These are phyloP conservation scores for Cotesia congregata DNA, from an alignment of 2,888 invertebrate genomes.

Conservation along the genomic window DNA sequence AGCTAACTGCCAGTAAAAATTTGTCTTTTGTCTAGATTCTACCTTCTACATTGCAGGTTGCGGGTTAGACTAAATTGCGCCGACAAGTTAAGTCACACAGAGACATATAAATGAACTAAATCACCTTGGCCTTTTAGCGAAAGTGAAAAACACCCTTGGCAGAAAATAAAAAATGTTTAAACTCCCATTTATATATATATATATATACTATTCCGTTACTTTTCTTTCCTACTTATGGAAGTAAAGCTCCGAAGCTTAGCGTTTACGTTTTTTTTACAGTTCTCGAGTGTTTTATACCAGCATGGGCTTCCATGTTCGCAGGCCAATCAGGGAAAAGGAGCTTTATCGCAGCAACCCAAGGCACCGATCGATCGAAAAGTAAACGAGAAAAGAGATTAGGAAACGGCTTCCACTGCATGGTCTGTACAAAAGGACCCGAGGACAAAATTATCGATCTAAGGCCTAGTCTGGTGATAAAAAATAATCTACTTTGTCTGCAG, in stretches of 20 bases:
- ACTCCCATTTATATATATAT: background rate
- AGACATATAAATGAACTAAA: conserved; percentile 12
- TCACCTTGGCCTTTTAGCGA: conserved; percentile 16
- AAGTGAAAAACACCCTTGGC: conserved; percentile 19
- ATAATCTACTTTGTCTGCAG: too few relatives aligned
- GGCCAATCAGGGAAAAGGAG: conserved; percentile 21
- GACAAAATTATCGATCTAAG: background rate
- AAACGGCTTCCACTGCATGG: conserved; percentile 29
- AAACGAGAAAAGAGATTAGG: conserved; percentile 24
- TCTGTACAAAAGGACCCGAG: background rate
- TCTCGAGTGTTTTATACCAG: conserved; percentile 17
- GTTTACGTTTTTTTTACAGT: background rate
- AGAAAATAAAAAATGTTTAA: background rate
- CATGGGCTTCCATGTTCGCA: background rate
- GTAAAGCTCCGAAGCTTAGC: conserved; percentile 8
- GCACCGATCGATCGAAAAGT: conserved; percentile 23
- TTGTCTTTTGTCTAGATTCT: background rate
- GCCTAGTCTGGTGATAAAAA: background rate
- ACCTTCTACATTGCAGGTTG: background rate
- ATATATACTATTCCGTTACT: background rate
- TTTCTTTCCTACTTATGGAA: background rate
- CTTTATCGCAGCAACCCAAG: conserved; percentile 7
- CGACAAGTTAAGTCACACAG: conserved; percentile 4
- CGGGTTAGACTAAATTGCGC: conserved; percentile 8
- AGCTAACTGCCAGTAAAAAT: background rate